Percentiles rank a stretch among this genome's conserved stretches.
Evolutionary conservation across 2,113 vertebrate genomes (phyloP).

Genomic region (Talpa occidentalis): DNA sequence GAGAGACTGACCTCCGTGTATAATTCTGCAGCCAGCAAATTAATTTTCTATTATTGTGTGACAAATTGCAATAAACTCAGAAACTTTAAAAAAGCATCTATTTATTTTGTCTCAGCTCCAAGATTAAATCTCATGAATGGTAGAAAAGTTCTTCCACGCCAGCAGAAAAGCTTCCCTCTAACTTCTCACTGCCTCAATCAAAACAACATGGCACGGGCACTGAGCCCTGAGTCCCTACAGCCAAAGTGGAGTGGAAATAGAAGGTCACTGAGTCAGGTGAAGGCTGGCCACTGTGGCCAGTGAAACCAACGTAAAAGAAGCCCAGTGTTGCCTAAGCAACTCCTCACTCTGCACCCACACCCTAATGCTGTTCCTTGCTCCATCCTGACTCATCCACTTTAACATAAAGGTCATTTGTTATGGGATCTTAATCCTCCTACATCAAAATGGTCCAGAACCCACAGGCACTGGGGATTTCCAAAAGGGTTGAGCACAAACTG

Average conservation of each 20-base stretch:
- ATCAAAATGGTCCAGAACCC: not conserved
- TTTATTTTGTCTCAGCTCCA: not conserved
- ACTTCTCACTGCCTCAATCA: not conserved
- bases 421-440: not conserved
- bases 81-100: not conserved
- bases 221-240: not conserved
- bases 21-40: not conserved
- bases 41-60: not conserved
- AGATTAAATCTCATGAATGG: not conserved
- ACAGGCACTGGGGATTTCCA: not conserved
- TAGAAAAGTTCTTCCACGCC: not conserved
- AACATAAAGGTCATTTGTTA: not conserved
- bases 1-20: not conserved
- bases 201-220: not conserved
- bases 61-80: not conserved
- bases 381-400: not conserved
- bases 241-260: not conserved
- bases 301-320: not conserved
- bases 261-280: not conserved
- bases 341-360: no score
- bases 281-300: no score
- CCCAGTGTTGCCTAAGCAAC: rapidly evolving
- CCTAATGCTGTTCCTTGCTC: no score
- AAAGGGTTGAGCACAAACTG: not conserved
- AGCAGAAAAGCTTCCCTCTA: not conserved